Conservation (phyloP, 2,888 invertebrate species). For the Alsophila aescularia region DNA sequence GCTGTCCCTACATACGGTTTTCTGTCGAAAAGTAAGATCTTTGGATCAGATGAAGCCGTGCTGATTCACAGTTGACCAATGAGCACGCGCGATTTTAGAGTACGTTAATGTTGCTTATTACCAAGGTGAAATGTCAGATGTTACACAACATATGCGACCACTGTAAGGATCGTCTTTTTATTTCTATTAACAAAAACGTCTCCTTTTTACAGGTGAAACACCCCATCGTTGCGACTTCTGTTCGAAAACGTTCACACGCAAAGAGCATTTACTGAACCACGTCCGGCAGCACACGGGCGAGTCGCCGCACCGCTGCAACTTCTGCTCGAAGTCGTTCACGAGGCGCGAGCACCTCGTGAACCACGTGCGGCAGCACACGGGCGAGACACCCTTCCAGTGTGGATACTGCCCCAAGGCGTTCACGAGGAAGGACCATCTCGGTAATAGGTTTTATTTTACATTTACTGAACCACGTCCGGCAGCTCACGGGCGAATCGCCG, state of each 20-base stretch:
- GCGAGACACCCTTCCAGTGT: constrained; percentile 91
- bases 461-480: constrained; percentile 90
- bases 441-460: no score
- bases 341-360: constrained; percentile 94
- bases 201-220: constrained; percentile 84
- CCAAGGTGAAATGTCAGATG: no score
- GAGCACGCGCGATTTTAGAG: no score
- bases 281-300: constrained; percentile 92
- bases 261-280: constrained; percentile 90
- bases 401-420: constrained; percentile 94
- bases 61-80: no score
- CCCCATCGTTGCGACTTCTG: constrained; percentile 92
- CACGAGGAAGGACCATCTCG: constrained; percentile 92
- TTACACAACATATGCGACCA: no score
- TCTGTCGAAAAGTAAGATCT: not conserved
- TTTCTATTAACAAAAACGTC: no score
- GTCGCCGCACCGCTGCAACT: constrained; percentile 93
- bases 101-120: no score
- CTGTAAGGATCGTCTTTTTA: no score
- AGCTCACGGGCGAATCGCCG: constrained; percentile 92
- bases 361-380: constrained; percentile 92
- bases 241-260: constrained; percentile 91
- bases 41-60: no score
- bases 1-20: no score
- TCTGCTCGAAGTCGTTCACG: constrained; percentile 94